phyloP scores from a whole-genome alignment of 2,888 invertebrate genomes.

The Polydrusus cervinus region DNA sequence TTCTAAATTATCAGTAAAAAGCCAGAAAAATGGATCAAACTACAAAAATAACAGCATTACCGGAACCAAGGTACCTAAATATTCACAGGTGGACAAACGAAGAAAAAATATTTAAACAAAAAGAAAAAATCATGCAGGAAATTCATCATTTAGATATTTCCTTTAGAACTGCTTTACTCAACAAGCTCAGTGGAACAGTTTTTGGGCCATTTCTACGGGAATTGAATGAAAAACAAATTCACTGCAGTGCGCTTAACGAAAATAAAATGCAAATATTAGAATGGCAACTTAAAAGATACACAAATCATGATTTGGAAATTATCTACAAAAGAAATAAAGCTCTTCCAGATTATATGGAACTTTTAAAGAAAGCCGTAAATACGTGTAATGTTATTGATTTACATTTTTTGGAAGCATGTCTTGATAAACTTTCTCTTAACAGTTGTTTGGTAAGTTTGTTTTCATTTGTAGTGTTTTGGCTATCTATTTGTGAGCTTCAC shows the following conservation, averaged over 20 bases:
- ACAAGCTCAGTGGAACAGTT: conserved; percentile 57
- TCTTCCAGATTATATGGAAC: conserved; percentile 57
- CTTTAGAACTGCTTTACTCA: conserved; percentile 46
- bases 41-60: conserved; percentile 8
- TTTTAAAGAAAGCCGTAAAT: conserved; percentile 61
- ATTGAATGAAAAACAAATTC: conserved; percentile 62
- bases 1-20: conserved; percentile 19
- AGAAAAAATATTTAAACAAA: conserved; percentile 50
- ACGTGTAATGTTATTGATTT: conserved; percentile 60
- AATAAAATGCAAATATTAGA: conserved; percentile 62
- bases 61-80: conserved; percentile 25
- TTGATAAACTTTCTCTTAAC: conserved; percentile 59
- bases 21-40: conserved; percentile 28
- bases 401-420: conserved; percentile 59
- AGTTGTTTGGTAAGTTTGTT: conserved; percentile 61
- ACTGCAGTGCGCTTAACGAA: conserved; percentile 59
- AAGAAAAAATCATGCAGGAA: conserved; percentile 28
- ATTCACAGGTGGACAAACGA: conserved; percentile 50
- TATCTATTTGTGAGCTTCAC: too few species aligned
- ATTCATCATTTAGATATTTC: conserved; percentile 41
- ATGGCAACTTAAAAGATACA: conserved; percentile 59
- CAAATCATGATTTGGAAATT: conserved; percentile 52
- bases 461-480: not conserved
- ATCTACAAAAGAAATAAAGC: conserved; percentile 61
- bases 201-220: conserved; percentile 64